These are phyloP conservation scores for Vultur gryphus DNA, from an alignment of 2,797 vertebrate genomes.

Conservation along the genomic window DNA sequence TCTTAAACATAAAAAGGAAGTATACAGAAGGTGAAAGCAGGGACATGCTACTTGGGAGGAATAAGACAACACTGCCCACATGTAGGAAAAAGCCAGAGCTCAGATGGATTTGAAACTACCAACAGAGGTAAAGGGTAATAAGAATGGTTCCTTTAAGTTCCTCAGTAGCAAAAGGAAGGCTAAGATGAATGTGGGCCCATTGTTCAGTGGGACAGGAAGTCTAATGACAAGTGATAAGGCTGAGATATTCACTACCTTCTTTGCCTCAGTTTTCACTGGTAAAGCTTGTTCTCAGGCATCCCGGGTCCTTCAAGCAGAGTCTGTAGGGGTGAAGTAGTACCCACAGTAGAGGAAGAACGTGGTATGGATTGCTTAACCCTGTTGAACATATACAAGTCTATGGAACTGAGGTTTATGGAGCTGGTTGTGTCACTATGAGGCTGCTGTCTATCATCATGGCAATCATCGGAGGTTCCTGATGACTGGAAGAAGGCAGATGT, in stretches of 20 bases:
- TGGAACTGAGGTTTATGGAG: background rate
- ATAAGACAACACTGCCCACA: background rate
- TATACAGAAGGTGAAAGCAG: background rate
- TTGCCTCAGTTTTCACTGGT: background rate
- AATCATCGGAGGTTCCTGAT: background rate
- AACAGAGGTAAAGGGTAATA: background rate
- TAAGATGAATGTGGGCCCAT: background rate
- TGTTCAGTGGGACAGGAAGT: background rate
- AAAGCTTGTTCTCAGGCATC: background rate
- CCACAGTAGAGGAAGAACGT: background rate
- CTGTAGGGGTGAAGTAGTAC: background rate
- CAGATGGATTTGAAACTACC: background rate
- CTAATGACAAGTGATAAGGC: background rate
- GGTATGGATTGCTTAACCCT: rapidly evolving
- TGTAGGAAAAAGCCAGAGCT: background rate
- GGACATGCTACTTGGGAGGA: background rate
- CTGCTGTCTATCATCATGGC: background rate
- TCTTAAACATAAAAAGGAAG: background rate
- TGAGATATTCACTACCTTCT: background rate
- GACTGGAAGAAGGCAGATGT: background rate
- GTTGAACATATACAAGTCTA: background rate
- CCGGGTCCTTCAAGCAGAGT: background rate
- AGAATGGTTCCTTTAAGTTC: background rate
- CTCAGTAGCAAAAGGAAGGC: background rate
- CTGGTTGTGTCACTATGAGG: background rate